Conservation (phyloP, 2,888 invertebrate genomes). For the Lasioglossum malachurum region DNA sequence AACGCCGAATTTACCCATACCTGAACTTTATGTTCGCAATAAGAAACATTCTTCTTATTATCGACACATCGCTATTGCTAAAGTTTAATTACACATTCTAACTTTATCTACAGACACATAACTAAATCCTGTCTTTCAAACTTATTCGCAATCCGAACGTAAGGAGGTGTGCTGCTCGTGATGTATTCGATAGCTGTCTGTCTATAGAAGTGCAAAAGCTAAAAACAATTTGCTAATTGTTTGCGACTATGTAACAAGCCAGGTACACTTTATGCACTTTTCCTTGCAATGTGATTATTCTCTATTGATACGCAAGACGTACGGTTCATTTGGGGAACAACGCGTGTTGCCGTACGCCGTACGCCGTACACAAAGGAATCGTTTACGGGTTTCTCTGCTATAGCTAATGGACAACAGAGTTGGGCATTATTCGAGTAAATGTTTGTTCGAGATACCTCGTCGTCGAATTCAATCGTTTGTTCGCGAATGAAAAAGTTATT, state of each 20-base stretch:
- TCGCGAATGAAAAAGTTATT: not conserved
- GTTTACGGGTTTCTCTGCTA: constrained; percentile 35
- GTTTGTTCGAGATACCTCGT: not conserved
- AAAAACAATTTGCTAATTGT: constrained; percentile 13
- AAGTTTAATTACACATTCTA: constrained; percentile 21
- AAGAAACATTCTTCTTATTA: constrained; percentile 36
- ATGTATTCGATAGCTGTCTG: not conserved
- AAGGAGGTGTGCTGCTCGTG: constrained; percentile 38
- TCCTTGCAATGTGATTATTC: not conserved
- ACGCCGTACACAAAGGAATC: not conserved
- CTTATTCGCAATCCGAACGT: constrained; percentile 27
- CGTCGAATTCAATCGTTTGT: not conserved
- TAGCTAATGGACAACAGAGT: constrained; percentile 38
- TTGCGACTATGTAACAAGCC: not conserved
- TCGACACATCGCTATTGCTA: constrained; percentile 13
- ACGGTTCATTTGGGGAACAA: not conserved
- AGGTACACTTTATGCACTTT: not conserved
- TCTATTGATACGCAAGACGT: not conserved
- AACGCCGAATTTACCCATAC: constrained; percentile 51
- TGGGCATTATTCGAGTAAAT: not conserved
- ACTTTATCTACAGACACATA: constrained; percentile 25
- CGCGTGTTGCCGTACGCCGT: not conserved
- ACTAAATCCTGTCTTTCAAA: constrained; percentile 19
- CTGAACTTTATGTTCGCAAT: constrained; percentile 24
- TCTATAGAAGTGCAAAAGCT: constrained; percentile 28